phyloP scores from a whole-genome alignment of 2,797 vertebrate genomes.

The Eulemur albifrons region DNA sequence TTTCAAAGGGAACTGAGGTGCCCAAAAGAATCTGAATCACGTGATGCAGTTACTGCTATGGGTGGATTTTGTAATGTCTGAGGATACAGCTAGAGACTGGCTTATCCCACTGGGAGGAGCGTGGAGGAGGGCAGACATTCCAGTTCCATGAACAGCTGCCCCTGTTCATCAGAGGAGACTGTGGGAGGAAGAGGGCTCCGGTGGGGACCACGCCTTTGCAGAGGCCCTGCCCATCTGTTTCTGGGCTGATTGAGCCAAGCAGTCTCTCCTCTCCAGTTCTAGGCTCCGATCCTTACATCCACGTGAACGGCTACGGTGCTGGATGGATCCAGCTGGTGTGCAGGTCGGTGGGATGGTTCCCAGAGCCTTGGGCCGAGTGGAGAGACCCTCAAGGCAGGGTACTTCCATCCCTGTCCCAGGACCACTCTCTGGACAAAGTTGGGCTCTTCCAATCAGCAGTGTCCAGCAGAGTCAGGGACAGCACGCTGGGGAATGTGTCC shows the following conservation, averaged over 20 bases:
- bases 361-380: constrained; percentile 44
- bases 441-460: constrained; percentile 49
- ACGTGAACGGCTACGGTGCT: constrained; percentile 35
- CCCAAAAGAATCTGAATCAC: background rate
- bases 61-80: background rate
- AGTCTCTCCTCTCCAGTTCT: constrained; percentile 19
- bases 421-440: constrained; percentile 18
- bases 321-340: constrained; percentile 64
- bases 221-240: background rate
- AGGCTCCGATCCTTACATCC: constrained; percentile 68
- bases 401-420: constrained; percentile 18
- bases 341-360: constrained; percentile 63
- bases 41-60: background rate
- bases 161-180: background rate
- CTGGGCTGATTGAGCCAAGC: background rate
- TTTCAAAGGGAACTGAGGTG: background rate
- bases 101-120: background rate
- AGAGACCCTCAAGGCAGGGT: constrained; percentile 46
- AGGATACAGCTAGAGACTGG: background rate
- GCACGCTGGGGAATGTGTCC: constrained; percentile 46
- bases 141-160: background rate
- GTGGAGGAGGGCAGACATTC: fast-evolving
- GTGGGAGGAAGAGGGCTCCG: background rate
- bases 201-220: background rate
- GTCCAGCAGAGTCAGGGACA: constrained; percentile 54